Conservation (phyloP, 2,113 vertebrate genomes). For the Anser brachyrhynchus region DNA sequence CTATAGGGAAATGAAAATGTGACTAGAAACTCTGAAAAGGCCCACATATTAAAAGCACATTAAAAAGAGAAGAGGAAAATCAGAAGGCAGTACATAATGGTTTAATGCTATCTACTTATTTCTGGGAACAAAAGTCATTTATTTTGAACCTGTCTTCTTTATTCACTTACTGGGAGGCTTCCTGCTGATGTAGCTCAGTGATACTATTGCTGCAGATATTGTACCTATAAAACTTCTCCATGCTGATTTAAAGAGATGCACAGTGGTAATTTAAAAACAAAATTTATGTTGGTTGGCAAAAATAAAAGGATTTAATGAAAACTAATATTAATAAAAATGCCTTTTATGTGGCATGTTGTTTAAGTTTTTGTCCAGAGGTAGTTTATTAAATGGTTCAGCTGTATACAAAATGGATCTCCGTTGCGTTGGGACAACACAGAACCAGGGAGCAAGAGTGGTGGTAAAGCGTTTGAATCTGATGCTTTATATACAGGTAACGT, state of each 20-base stretch:
- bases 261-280: conserved; percentile 39
- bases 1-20: background rate
- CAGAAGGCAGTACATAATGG: background rate
- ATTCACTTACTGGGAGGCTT: conserved; percentile 33
- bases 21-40: background rate
- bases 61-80: background rate
- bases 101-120: conserved; percentile 25
- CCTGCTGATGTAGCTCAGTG: conserved; percentile 26
- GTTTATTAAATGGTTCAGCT: background rate
- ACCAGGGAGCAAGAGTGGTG: background rate
- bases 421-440: background rate
- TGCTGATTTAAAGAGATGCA: background rate
- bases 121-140: conserved; percentile 34
- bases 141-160: conserved; percentile 22
- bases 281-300: conserved; percentile 2
- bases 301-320: conserved; percentile 18
- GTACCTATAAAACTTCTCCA: conserved; percentile 16
- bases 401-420: background rate
- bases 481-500: background rate
- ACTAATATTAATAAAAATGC: conserved; percentile 22
- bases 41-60: background rate
- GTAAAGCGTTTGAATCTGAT: background rate
- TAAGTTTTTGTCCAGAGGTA: background rate
- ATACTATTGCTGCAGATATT: conserved; percentile 20
- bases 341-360: background rate